Evolutionary conservation across 2,113 vertebrate species (phyloP), one percentile per base, ranked within the genome.

Genomic region (Nerophis ophidion): DNA sequence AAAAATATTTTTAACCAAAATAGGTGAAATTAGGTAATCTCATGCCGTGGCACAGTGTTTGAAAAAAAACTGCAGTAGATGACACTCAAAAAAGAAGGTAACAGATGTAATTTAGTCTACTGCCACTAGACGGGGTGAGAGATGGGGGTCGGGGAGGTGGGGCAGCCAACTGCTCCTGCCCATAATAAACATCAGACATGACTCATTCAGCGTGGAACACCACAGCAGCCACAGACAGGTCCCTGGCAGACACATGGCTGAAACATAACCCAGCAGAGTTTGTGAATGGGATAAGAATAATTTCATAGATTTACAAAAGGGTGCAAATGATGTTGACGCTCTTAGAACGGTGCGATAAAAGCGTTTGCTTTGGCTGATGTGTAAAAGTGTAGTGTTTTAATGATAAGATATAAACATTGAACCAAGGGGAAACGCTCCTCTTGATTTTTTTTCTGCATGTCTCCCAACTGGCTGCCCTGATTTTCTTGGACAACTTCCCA

Each of bases 171-270:
- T 48, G 15, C 15, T 72, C 72, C 66, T 75, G 72, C 84, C 79
- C 81, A 83, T 86, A 85, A 87, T 81, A 86, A 87, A 81, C 82
- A 81, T 80, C 86, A 87, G 86, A 87, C 86, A 84, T 87, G 86
- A 88, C 76, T 86, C 84, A 88, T 88, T 74, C 86, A 84, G 84
- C 80, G 78, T 80, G 82, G 84, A 88, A 88, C 84, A 86, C 86
- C 86, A 82, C 81, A 82, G 84, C 81, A 82, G 75, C 84, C 82
- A 84, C 86, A 87, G 78, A 85, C 86, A 83, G 81, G 80, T 85
- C 86, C 81, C 82, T 88, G 86, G 86, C 84, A 88, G 82, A 86
- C 81, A 62, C 44, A 64, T 58, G 74, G 70, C 62, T 84, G 86
- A 88, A 86, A 88, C 60, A 72, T 34, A 74, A 86, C 61, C 75